These are phyloP conservation scores for Zeugodacus cucurbitae DNA, from an alignment of 1,140 invertebrate species.

Conservation along the genomic window DNA sequence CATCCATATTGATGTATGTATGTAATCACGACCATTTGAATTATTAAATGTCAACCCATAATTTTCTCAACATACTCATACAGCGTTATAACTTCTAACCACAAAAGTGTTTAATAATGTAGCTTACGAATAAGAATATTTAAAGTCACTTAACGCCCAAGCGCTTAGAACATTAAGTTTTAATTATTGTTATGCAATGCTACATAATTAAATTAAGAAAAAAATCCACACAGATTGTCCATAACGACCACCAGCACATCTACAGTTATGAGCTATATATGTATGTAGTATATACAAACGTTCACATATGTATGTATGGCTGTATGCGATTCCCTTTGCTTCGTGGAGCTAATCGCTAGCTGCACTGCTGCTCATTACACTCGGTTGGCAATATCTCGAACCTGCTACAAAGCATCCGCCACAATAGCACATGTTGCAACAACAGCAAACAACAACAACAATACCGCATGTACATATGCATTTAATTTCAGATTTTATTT, in stretches of 20 bases:
- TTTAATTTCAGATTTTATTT: slow-evolving; percentile 8
- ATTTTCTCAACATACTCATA: too few relatives aligned
- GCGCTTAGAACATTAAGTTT: too few relatives aligned
- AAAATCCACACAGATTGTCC: neutral
- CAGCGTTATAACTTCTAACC: too few relatives aligned
- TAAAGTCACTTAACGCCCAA: too few relatives aligned
- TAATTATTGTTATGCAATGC: too few relatives aligned
- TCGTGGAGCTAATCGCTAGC: neutral
- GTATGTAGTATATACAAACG: too few relatives aligned
- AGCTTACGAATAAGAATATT: too few relatives aligned
- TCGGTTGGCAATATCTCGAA: neutral
- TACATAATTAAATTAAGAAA: too few relatives aligned
- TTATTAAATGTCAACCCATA: too few relatives aligned
- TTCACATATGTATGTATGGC: neutral
- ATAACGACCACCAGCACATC: neutral
- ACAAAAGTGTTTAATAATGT: too few relatives aligned
- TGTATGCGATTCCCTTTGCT: neutral
- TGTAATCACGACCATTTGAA: too few relatives aligned
- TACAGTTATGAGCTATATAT: neutral
- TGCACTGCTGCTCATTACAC: neutral
- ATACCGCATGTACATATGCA: neutral
- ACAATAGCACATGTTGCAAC: slow-evolving; percentile 1
- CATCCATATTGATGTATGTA: too few relatives aligned
- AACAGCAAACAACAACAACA: neutral
- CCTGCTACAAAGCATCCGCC: neutral